These are phyloP conservation scores for Hymenopus coronatus DNA, from an alignment of 2,888 invertebrate genomes.

Conservation along the genomic window DNA sequence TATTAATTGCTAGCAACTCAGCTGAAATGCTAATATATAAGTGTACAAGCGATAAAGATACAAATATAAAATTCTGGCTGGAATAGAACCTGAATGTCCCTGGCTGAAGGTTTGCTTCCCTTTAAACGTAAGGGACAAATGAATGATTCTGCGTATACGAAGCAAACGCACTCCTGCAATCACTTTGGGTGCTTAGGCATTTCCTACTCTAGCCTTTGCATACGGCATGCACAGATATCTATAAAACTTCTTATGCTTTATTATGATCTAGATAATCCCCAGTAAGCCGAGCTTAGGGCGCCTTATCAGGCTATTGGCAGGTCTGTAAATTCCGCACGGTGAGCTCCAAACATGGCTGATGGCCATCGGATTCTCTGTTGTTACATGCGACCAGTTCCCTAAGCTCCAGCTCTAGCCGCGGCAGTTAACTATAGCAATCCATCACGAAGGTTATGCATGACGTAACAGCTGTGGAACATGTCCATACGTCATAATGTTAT, in stretches of 20 bases:
- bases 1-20: too few species aligned
- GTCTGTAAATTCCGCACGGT: not conserved
- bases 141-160: too few species aligned
- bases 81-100: too few species aligned
- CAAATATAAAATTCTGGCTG: too few species aligned
- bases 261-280: not conserved
- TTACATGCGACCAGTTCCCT: constrained; percentile 9
- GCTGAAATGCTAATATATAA: too few species aligned
- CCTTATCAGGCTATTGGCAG: not conserved
- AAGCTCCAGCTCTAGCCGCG: not conserved
- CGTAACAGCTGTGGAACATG: constrained; percentile 26
- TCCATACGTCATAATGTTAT: constrained; percentile 19
- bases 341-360: not conserved
- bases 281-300: not conserved
- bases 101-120: too few species aligned
- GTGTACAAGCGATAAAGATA: too few species aligned
- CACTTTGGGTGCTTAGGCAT: not conserved
- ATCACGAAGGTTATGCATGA: constrained; percentile 29
- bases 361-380: not conserved
- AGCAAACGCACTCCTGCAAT: not conserved
- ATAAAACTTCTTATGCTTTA: not conserved
- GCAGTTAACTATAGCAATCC: constrained; percentile 22
- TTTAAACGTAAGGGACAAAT: too few species aligned
- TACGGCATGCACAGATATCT: not conserved
- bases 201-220: not conserved